phyloP scores from a whole-genome alignment of 2,888 invertebrate genomes.

The Tyria jacobaeae region DNA sequence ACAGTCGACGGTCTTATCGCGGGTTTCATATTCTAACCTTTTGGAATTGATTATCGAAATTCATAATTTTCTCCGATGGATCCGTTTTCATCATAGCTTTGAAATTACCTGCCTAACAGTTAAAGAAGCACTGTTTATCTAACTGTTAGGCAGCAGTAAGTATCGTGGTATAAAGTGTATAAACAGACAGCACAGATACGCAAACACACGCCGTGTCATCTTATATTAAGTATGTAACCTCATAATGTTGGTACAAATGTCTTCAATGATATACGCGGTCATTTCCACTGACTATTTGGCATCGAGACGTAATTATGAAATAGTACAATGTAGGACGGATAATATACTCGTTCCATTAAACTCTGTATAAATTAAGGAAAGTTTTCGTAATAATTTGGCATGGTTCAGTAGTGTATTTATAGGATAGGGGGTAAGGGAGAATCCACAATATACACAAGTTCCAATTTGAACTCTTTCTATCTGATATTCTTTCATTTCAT shows the following conservation, averaged over 20 bases:
- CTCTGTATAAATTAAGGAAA: conserved; percentile 29
- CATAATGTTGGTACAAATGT: conserved; percentile 35
- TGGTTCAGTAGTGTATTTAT: conserved; percentile 8
- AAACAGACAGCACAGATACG: too few species aligned
- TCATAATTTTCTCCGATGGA: background rate
- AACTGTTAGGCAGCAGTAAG: conserved; percentile 3
- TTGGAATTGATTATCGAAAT: background rate
- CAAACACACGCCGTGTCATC: conserved; percentile 1
- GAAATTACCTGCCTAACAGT: background rate
- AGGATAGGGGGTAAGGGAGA: background rate
- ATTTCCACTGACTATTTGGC: conserved; percentile 46
- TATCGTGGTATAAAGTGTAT: conserved; percentile 1
- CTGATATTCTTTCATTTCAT: background rate
- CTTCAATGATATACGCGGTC: conserved; percentile 34
- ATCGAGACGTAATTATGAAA: conserved; percentile 51
- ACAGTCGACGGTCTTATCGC: too few species aligned
- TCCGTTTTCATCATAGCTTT: background rate
- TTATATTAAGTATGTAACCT: background rate
- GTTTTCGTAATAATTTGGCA: conserved; percentile 23
- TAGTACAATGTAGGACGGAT: conserved; percentile 56
- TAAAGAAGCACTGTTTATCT: background rate
- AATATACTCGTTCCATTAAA: conserved; percentile 36
- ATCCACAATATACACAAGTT: background rate
- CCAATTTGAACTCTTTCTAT: background rate
- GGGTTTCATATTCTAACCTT: too few species aligned